Conservation (phyloP, 1,140 invertebrate species). For the Ephestia elutella region DNA sequence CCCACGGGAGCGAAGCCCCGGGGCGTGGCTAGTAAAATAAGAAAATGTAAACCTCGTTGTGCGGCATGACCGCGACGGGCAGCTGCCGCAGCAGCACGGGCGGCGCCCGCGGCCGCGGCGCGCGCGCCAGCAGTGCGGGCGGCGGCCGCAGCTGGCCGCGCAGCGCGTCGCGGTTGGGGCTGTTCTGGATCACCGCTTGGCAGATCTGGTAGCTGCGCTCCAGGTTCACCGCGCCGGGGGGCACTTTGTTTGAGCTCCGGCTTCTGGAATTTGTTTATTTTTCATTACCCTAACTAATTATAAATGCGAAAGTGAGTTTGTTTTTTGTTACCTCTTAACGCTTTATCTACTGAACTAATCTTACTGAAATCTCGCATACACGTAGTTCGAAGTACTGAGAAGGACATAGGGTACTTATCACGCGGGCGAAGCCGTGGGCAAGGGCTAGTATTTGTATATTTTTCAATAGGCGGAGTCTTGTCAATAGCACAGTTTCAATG, state of each 20-base stretch:
- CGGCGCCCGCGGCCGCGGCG: conserved; percentile 24
- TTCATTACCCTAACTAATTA: neutral
- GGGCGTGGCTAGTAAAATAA: too few species aligned
- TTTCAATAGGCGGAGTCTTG: too few species aligned
- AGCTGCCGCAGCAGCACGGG: conserved; percentile 76
- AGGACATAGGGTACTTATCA: too few species aligned
- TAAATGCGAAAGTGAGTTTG: too few species aligned
- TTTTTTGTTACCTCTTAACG: too few species aligned
- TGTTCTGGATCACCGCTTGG: conserved; percentile 94
- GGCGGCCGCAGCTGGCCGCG: conserved; percentile 88
- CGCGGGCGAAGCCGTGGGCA: too few species aligned
- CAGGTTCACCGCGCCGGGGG: conserved; percentile 91
- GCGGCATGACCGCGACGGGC: conserved; percentile 76
- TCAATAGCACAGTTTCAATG: too few species aligned
- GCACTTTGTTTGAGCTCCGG: conserved; percentile 78
- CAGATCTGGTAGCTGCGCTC: conserved; percentile 97
- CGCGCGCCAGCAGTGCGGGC: conserved; percentile 79
- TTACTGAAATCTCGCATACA: too few species aligned
- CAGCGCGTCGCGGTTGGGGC: conserved; percentile 90
- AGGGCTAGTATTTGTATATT: too few species aligned
- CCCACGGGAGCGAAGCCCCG: too few species aligned
- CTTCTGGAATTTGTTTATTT: conserved; percentile 38
- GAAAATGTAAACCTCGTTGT: conserved; percentile 67
- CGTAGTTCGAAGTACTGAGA: too few species aligned
- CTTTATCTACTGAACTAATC: too few species aligned